Conservation (phyloP, 2,888 invertebrate genomes). For the Pimpla rufipes region DNA sequence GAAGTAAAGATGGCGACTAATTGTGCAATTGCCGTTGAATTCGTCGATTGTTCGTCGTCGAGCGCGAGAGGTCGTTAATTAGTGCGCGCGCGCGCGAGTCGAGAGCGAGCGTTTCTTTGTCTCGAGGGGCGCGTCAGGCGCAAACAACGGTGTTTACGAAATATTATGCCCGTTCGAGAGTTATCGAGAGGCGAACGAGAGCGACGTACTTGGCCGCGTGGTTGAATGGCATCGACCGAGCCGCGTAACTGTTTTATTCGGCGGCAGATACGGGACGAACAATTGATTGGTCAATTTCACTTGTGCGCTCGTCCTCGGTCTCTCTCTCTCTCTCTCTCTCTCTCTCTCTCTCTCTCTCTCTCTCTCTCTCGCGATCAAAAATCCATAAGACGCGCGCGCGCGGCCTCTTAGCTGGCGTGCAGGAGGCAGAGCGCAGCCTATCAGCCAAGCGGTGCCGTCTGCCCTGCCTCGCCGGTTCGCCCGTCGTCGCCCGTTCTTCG, state of each 20-base stretch:
- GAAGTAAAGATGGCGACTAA: not conserved
- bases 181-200: constrained; percentile 24
- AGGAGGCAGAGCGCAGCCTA: constrained; percentile 10
- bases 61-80: not conserved
- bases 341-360: too few relatives aligned
- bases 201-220: not conserved
- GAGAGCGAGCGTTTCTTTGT: constrained; percentile 49
- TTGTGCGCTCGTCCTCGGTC: not conserved
- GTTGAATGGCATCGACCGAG: constrained; percentile 26
- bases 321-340: not conserved
- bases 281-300: constrained; percentile 26
- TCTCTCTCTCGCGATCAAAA: not conserved
- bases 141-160: constrained; percentile 37
- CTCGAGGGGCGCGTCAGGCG: constrained; percentile 25
- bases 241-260: not conserved
- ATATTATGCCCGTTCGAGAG: not conserved
- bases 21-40: not conserved
- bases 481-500: constrained; percentile 10
- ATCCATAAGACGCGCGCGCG: constrained; percentile 18
- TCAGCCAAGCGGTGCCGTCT: constrained; percentile 16
- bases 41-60: not conserved
- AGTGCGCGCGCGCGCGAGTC: constrained; percentile 10
- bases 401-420: constrained; percentile 11
- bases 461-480: constrained; percentile 2
- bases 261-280: constrained; percentile 1